These are phyloP conservation scores for Pygathrix nemaeus DNA, from an alignment of 2,113 vertebrate species.

Conservation along the genomic window DNA sequence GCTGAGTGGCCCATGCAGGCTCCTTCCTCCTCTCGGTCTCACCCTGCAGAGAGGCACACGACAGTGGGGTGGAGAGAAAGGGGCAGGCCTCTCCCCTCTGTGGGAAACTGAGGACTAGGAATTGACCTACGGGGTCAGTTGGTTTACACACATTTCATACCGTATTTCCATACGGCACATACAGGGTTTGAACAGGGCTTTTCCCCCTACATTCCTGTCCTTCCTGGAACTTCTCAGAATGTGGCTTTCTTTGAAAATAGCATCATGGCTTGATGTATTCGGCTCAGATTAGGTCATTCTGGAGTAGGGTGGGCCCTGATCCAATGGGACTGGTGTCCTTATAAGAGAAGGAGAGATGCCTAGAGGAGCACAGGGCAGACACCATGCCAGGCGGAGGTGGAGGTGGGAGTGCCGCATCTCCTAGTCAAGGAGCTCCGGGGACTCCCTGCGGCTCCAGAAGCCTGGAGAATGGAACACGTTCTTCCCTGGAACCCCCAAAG, in stretches of 20 bases:
- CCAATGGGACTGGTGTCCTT: neutral
- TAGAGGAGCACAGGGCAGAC: neutral
- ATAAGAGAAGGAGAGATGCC: neutral
- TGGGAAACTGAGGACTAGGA: neutral
- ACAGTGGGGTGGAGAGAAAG: neutral
- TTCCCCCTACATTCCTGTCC: neutral
- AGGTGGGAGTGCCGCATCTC: fast-evolving
- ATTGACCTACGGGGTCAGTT: neutral
- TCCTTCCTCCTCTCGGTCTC: fast-evolving
- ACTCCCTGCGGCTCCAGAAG: neutral
- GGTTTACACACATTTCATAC: no score
- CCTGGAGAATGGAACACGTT: neutral
- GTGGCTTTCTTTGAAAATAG: neutral
- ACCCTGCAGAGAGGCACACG: fast-evolving
- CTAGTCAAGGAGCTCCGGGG: fast-evolving
- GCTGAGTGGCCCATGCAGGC: neutral
- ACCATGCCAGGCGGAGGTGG: neutral
- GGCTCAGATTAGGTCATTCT: neutral
- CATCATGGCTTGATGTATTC: no score
- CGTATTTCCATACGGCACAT: neutral
- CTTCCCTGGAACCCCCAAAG: neutral
- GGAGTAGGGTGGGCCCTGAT: neutral
- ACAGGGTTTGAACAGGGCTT: neutral
- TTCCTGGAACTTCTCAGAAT: neutral
- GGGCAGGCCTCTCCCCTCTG: neutral